A percentile compares a stretch with the other conserved stretches of the same genome.
phyloP scores from a whole-genome alignment of 2,113 vertebrate species.

The Narcine bancroftii region DNA sequence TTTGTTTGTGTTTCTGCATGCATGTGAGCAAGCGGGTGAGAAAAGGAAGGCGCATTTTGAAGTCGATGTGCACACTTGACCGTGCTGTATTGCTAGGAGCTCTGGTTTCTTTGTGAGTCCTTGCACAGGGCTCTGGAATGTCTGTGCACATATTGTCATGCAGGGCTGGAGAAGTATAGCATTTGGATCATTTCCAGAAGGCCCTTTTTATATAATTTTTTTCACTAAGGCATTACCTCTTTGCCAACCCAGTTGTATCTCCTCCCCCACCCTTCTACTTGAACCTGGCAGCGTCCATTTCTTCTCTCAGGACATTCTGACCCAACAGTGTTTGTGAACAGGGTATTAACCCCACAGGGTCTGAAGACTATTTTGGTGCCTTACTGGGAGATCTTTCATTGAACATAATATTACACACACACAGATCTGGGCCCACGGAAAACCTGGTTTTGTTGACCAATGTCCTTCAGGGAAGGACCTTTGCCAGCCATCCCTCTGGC shows the following conservation, averaged over 20 bases:
- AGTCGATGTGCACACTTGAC: constrained; percentile 23
- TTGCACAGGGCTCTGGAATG: constrained; percentile 2
- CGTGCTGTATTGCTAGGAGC: constrained; percentile 23
- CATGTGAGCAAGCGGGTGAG: constrained; percentile 20
- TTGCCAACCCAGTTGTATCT: background rate
- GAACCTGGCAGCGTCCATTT: background rate
- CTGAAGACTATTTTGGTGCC: background rate
- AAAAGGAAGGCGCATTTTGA: background rate
- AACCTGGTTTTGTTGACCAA: too few relatives aligned
- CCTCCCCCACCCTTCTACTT: background rate
- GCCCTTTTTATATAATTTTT: background rate
- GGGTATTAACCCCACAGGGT: background rate
- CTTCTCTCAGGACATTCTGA: background rate
- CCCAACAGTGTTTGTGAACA: background rate
- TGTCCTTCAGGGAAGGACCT: too few relatives aligned
- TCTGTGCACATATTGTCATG: constrained; percentile 20
- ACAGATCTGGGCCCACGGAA: too few relatives aligned
- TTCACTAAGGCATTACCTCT: background rate
- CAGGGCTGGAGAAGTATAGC: constrained; percentile 23
- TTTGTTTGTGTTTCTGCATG: constrained; percentile 17
- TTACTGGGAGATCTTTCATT: background rate
- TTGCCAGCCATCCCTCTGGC: too few relatives aligned
- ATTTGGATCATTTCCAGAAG: constrained; percentile 21
- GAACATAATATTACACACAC: too few relatives aligned
- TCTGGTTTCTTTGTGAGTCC: constrained; percentile 2